Evolutionary conservation across 2,888 invertebrate genomes (phyloP).

Genomic region (Stenichneumon culpator): DNA sequence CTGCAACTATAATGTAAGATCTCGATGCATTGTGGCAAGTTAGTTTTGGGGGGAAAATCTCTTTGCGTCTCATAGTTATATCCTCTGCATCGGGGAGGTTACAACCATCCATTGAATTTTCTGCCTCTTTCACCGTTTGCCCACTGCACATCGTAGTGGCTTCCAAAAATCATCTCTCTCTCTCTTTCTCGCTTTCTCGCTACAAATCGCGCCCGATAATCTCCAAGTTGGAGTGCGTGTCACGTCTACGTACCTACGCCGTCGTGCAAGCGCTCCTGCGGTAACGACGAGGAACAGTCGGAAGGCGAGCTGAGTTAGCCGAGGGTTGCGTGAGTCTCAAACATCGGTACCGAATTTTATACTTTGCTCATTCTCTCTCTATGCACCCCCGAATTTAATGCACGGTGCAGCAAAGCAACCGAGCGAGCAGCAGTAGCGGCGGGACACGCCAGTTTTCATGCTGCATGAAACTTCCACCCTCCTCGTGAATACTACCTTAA

Average conservation of each 20-base stretch:
- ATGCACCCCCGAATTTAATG: constrained; percentile 55
- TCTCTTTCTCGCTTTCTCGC: constrained; percentile 59
- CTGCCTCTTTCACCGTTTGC: background rate
- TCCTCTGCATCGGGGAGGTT: constrained; percentile 21
- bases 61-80: constrained; percentile 48
- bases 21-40: constrained; percentile 17
- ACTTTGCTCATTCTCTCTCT: constrained; percentile 24
- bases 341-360: constrained; percentile 27
- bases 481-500: constrained; percentile 7
- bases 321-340: constrained; percentile 63
- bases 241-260: constrained; percentile 67
- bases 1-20: constrained; percentile 9
- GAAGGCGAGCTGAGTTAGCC: constrained; percentile 36
- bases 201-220: constrained; percentile 72
- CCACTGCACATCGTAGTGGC: constrained; percentile 13
- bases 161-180: background rate
- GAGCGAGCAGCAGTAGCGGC: constrained; percentile 6
- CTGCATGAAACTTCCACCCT: constrained; percentile 55
- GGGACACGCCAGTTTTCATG: constrained; percentile 59
- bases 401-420: constrained; percentile 29
- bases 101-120: constrained; percentile 20
- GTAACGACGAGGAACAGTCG: constrained; percentile 49
- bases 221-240: constrained; percentile 69
- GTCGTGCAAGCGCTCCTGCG: constrained; percentile 22
- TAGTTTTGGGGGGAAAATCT: constrained; percentile 61